Evolutionary conservation across 2,797 vertebrate species (phyloP).

Genomic region (Xenops minutus): DNA sequence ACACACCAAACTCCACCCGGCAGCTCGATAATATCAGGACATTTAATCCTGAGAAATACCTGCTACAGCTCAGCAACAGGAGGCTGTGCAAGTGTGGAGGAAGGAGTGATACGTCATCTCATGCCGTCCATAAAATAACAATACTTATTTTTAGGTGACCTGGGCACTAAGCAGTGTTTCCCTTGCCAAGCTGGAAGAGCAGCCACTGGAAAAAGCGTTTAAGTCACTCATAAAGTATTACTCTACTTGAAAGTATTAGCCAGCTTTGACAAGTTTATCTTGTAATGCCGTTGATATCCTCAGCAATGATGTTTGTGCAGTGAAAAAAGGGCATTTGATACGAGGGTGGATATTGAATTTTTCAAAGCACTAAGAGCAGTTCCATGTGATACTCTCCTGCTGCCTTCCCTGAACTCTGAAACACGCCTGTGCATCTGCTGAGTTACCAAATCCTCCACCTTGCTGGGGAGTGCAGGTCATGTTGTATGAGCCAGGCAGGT

Average conservation of each 20-base stretch:
- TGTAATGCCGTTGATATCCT: not conserved
- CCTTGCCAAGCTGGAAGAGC: not conserved
- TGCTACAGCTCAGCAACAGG: conserved; percentile 2
- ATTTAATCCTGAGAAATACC: conserved; percentile 36
- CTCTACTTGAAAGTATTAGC: not conserved
- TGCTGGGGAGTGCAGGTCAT: not conserved
- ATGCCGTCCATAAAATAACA: not conserved
- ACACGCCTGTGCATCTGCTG: not conserved
- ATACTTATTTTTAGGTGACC: not conserved
- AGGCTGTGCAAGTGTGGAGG: not conserved
- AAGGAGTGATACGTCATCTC: not conserved
- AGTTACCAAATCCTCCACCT: not conserved
- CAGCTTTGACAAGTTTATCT: not conserved
- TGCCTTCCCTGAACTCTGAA: not conserved
- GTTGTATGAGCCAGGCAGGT: not conserved
- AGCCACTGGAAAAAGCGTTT: not conserved
- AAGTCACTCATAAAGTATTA: not conserved
- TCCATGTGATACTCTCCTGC: not conserved
- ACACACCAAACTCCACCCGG: not conserved
- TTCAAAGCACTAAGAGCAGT: not conserved
- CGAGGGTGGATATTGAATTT: not conserved
- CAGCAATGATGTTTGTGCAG: not conserved
- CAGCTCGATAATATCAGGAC: conserved; percentile 29
- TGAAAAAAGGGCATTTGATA: not conserved
- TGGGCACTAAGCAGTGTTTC: not conserved